Base-by-base conservation (phyloP, 2,797 vertebrate species). In the Florisuga fusca region DNA sequence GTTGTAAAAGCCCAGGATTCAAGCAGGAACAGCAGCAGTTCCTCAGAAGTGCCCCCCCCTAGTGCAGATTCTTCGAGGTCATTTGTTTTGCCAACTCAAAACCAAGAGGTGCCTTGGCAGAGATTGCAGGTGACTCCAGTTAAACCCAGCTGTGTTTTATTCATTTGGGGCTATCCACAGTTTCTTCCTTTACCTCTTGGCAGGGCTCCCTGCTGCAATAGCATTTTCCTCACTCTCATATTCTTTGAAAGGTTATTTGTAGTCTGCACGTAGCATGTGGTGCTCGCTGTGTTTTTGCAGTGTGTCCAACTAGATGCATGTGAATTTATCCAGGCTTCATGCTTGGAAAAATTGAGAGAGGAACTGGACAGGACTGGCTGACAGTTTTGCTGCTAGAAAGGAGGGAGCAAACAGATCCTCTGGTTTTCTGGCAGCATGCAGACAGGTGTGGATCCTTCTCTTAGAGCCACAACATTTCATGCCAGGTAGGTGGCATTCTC, bases 181-280 rank as follows among this genome's bases (percentile, higher is more conserved):
- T 71, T 92, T 54, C 38, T 50, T 73, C 62, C 58, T 84, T 48
- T 81, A 67, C 87, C 77, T 88, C 87, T 91, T 84, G 82, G 58
- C 92, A 78, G 82, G 69, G 73, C 79, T 95, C 58, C 84, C 87
- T 80, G 79, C 93, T 95, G 94, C 92, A 91, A n/a, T 34, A 86
- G 84, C 58, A 25, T 87, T 93, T 90, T 67, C 87, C 83, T 89
- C 34, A 0, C 85, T 81, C 73, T 55, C 34, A 1, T 51, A 69
- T 87, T 41, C 80, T 91, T 63, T 76, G 69, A 59, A 66, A 92
- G 63, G 87, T 76, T 87, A 54, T 94, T 73, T 91, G 77, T 34
- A 69, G 89, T 73, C 92, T 74, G 81, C 80, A 87, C 6, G 0
- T 53, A 69, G 80, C 66, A 2, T 6, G 76, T 6, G 3, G 46